Evolutionary conservation across 2,888 invertebrate genomes (phyloP), one percentile per base, ranked within the genome.

Genomic region (Sinelater perroti): DNA sequence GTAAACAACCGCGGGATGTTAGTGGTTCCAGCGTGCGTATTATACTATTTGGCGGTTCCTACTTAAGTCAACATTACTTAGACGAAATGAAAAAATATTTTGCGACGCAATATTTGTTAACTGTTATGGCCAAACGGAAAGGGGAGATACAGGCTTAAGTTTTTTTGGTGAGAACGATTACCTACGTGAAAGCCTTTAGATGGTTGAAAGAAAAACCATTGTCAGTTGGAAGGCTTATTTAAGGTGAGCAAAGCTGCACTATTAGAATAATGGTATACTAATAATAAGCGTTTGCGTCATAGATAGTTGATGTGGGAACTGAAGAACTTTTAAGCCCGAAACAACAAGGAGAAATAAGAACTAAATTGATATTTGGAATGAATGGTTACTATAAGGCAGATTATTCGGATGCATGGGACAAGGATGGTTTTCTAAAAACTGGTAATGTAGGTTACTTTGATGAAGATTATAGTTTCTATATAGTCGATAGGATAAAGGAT

Each of bases 401-500:
- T 1, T 80, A 80, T 0, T 71, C 71, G 18, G 74, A 76, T 20
- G 66, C 73, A 0, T 76, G 78, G 28, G 72, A 78, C 1, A 72
- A 75, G 28, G 78, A 76, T 11, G 74, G 79, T 2, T 82, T 79
- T 78, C 68, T 81, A 14, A 80, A 78, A 66, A 79, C 81, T 2
- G 82, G 82, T 0, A 82, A 83, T 51, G 70, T 81, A 17, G 75
- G 78, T 20, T 79, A 78, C 76, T 78, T 80, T 56, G 82, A 83
- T 54, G 76, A 79, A 17, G 70, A 78, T 7, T 74, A 74, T 63
- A 76, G 79, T 62, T 77, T 76, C 51, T 81, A 69, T 66, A 78
- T 79, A 30, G 71, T 79, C 1, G 82, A 81, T 11, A 72, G 81
- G 16, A 72, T 78, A 1, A 81, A 82, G 58, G 71, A 79, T 58